phyloP scores from a whole-genome alignment of 2,113 vertebrate genomes.

The Hoplias malabaricus region DNA sequence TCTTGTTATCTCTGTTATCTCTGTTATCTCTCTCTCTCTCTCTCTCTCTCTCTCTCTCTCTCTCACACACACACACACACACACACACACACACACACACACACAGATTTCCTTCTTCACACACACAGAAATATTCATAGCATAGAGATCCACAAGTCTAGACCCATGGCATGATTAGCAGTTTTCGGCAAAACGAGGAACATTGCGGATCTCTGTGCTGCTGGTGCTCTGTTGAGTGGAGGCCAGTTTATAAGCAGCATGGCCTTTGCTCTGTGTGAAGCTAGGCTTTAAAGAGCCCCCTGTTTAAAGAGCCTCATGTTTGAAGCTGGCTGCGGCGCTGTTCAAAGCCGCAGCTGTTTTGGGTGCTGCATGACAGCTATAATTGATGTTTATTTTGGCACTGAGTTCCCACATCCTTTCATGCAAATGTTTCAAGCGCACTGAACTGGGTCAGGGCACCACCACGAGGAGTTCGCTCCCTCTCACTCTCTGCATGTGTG shows the following conservation, averaged over 20 bases:
- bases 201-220: conserved; percentile 4
- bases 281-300: conserved; percentile 70
- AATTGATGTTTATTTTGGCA: conserved; percentile 84
- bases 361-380: conserved; percentile 79
- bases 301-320: conserved; percentile 74
- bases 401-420: conserved; percentile 74
- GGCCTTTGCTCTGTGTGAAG: conserved; percentile 69
- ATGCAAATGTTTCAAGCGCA: conserved; percentile 76
- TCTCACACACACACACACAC: not conserved
- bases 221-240: not conserved
- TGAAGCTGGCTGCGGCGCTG: conserved; percentile 78
- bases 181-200: conserved; percentile 29
- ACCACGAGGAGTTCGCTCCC: conserved; percentile 62
- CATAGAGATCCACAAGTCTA: not conserved
- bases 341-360: conserved; percentile 84
- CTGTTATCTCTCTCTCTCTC: too few species aligned
- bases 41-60: not conserved
- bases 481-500: too few species aligned
- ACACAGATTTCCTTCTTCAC: not conserved
- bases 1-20: too few species aligned
- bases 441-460: conserved; percentile 76
- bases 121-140: not conserved
- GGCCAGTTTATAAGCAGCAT: conserved; percentile 44
- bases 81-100: not conserved
- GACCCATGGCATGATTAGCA: not conserved